Conservation (phyloP, 2,797 vertebrate genomes). For the Anabas testudineus region DNA sequence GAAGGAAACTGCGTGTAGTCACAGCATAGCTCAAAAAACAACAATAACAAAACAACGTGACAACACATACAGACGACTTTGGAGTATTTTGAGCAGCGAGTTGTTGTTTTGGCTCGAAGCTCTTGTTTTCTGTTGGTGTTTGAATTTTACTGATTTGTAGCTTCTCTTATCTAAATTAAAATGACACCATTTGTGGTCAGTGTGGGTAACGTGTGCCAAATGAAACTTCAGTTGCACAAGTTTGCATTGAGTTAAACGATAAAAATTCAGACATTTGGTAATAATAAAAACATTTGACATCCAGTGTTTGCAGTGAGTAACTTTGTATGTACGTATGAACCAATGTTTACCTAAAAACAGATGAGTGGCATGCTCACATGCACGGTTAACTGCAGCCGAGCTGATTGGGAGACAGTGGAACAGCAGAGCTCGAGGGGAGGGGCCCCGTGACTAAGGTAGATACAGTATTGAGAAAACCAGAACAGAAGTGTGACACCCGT, state of each 20-base stretch:
- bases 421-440: background rate
- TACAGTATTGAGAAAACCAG: no score
- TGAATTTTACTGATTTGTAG: no score
- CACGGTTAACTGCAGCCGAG: no score
- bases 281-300: background rate
- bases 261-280: background rate
- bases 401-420: no score
- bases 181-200: background rate
- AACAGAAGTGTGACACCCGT: no score
- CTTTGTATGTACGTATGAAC: no score
- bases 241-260: background rate
- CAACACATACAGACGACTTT: background rate
- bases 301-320: background rate
- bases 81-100: background rate
- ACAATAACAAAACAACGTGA: constrained; percentile 14
- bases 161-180: background rate
- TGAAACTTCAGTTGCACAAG: background rate
- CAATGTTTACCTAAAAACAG: background rate
- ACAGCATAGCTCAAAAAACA: constrained; percentile 11
- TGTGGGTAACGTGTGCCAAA: background rate
- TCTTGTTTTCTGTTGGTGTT: constrained; percentile 10
- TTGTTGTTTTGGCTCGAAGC: background rate
- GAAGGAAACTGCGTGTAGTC: constrained; percentile 1
- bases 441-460: no score
- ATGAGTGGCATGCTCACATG: no score